These are phyloP conservation scores for Drosophila anomalata DNA, from an alignment of 2,888 invertebrate genomes.

Conservation along the genomic window DNA sequence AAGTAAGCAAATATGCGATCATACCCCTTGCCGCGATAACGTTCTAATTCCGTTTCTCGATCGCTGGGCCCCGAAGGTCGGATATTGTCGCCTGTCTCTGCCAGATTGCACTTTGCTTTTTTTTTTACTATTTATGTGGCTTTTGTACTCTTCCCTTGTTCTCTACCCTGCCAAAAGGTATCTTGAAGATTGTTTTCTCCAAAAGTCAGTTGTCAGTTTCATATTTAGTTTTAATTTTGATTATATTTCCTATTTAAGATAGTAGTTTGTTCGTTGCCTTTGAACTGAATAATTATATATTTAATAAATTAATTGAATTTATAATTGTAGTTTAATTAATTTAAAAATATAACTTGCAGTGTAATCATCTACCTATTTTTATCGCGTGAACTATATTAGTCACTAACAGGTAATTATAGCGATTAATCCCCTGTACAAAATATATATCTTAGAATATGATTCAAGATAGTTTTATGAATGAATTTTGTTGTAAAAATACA, in stretches of 20 bases:
- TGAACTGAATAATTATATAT: background rate
- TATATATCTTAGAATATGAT: background rate
- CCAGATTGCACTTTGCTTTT: slow-evolving; percentile 20
- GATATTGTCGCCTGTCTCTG: slow-evolving; percentile 20
- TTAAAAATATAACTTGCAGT: background rate
- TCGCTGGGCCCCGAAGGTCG: slow-evolving; percentile 39
- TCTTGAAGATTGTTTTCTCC: background rate
- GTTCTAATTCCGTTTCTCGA: slow-evolving; percentile 30
- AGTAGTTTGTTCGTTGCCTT: background rate
- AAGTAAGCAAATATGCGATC: slow-evolving; percentile 23
- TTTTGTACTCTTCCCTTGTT: slow-evolving; percentile 9
- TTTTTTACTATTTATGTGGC: background rate
- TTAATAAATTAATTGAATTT: background rate
- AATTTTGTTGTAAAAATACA: no score
- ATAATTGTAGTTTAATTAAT: no score
- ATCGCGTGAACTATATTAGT: background rate
- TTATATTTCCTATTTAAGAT: background rate
- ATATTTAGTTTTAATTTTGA: background rate
- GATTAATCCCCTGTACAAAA: background rate
- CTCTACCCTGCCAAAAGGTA: background rate
- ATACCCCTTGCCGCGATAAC: slow-evolving; percentile 31
- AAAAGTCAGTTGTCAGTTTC: background rate
- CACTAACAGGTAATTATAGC: background rate
- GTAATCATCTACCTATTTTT: background rate
- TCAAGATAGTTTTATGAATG: background rate